Base-by-base conservation (phyloP, 2,797 vertebrate genomes). In the Sitta carolinensis region DNA sequence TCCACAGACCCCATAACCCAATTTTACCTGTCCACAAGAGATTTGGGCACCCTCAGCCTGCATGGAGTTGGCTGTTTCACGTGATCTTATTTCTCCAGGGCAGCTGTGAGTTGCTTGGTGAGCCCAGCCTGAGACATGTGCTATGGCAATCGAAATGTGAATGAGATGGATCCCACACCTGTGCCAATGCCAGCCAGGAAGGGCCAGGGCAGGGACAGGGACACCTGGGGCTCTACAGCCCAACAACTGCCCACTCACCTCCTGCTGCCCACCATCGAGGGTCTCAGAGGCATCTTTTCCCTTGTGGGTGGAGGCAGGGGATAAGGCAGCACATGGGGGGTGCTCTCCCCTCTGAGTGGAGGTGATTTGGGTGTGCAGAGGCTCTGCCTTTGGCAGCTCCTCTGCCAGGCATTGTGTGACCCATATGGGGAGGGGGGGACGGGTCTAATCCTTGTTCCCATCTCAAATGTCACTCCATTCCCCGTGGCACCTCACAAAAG, bases 141-240 rank as follows among this genome's bases (percentile, higher is more conserved):
- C 58, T 64, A 0, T 11, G 45, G 61, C 55, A n/a, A 2, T 4
- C 0, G 1, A 13, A 66, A 38, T 17, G 0, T 4, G 5, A 19
- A 25, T 0, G 21, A 50, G 34, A 10, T 0, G 15, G 50, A 20
- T 79, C 50, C 52, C 30, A 48, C 16, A n/a, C 7, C 62, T 1
- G 0, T 26, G 62, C 10, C 0, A 3, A 6, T 38, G 40, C 4
- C 2, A 3, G 27, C 29, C 23, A n/a, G 63, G 81, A 42, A 45
- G 47, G 55, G 64, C 42, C 3, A 2, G 15, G 76, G 50, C 5
- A 9, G 22, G 59, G n/a, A 54, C 10, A 12, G 23, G n/a, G 58
- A 43, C 2, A 51, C 13, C 27, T 0, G 1, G 22, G 47, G 11
- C n/a, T 78, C 48, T 45, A 57, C 40, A 81, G 34, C 17, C 8